Evolutionary conservation across 2,797 vertebrate genomes (phyloP).

Genomic region (Intellagama lesueurii): DNA sequence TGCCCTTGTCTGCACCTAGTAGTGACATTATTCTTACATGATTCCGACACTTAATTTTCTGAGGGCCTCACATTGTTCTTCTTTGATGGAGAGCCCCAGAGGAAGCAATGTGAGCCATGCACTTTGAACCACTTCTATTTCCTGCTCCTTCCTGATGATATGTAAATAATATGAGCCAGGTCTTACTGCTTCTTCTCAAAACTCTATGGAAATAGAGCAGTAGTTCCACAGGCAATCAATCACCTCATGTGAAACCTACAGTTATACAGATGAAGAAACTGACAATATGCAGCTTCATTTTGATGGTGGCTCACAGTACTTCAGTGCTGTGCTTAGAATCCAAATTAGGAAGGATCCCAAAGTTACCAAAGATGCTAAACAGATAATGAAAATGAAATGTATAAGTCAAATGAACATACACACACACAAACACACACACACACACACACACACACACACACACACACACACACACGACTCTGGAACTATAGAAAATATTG

Average conservation of each 20-base stretch:
- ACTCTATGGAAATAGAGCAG: slow-evolving; percentile 54
- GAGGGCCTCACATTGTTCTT: slow-evolving; percentile 65
- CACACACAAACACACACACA: not conserved
- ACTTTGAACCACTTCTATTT: slow-evolving; percentile 68
- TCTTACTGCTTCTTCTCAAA: slow-evolving; percentile 61
- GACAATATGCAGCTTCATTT: slow-evolving; percentile 4
- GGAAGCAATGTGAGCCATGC: slow-evolving; percentile 74
- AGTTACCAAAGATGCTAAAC: not conserved
- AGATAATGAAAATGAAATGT: not conserved
- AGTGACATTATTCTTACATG: slow-evolving; percentile 55
- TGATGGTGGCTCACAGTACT: not conserved
- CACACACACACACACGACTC: not conserved
- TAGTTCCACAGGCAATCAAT: slow-evolving; percentile 43
- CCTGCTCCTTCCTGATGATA: slow-evolving; percentile 63
- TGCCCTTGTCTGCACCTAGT: slow-evolving; percentile 27
- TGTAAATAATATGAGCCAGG: slow-evolving; percentile 51
- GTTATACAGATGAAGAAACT: slow-evolving; percentile 36
- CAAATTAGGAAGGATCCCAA: not conserved
- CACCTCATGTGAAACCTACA: slow-evolving; percentile 42
- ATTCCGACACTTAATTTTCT: slow-evolving; percentile 52
- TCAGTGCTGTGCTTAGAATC: not conserved
- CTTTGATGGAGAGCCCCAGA: slow-evolving; percentile 57
- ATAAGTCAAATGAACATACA: not conserved
- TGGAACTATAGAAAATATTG: not conserved
- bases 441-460: not conserved